A percentile compares a stretch with the other conserved stretches of the same genome.
Evolutionary conservation across 2,113 vertebrate genomes (phyloP).

Genomic region (Pseudopipra pipra): DNA sequence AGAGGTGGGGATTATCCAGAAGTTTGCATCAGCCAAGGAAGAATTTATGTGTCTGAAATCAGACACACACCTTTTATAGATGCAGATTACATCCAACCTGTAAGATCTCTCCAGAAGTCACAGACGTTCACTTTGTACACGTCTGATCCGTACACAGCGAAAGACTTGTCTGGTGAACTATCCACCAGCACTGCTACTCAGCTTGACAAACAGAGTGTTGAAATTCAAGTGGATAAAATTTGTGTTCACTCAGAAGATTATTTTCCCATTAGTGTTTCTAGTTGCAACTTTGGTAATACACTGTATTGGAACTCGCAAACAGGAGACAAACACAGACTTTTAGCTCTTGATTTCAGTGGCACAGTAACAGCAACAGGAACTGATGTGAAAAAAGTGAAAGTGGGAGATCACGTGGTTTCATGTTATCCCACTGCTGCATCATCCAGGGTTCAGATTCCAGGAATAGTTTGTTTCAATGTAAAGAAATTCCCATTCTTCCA

Average conservation of each 20-base stretch:
- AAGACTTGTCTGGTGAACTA: slow-evolving; percentile 68
- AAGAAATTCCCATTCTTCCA: slow-evolving; percentile 74
- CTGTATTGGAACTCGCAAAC: slow-evolving; percentile 80
- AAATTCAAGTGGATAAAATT: slow-evolving; percentile 76
- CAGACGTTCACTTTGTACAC: slow-evolving; percentile 75
- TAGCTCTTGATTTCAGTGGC: slow-evolving; percentile 84
- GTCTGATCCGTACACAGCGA: slow-evolving; percentile 69
- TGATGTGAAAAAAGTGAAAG: slow-evolving; percentile 73
- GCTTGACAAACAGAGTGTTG: slow-evolving; percentile 61
- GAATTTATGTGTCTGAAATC: slow-evolving; percentile 67
- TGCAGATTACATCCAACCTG: neutral
- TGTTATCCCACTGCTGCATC: slow-evolving; percentile 79
- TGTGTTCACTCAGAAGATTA: slow-evolving; percentile 86
- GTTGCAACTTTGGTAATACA: slow-evolving; percentile 72
- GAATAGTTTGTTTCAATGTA: slow-evolving; percentile 72
- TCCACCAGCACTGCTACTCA: neutral
- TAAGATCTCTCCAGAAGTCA: neutral
- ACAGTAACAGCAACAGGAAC: slow-evolving; percentile 74
- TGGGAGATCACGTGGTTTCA: slow-evolving; percentile 78
- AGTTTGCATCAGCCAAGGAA: slow-evolving; percentile 78
- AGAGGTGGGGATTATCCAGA: slow-evolving; percentile 75
- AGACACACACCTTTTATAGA: slow-evolving; percentile 57
- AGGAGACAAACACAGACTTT: slow-evolving; percentile 71
- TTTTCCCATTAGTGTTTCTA: slow-evolving; percentile 81
- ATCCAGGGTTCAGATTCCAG: slow-evolving; percentile 75